Evolutionary conservation across 2,113 vertebrate genomes (phyloP).

Genomic region (Lates calcarifer): DNA sequence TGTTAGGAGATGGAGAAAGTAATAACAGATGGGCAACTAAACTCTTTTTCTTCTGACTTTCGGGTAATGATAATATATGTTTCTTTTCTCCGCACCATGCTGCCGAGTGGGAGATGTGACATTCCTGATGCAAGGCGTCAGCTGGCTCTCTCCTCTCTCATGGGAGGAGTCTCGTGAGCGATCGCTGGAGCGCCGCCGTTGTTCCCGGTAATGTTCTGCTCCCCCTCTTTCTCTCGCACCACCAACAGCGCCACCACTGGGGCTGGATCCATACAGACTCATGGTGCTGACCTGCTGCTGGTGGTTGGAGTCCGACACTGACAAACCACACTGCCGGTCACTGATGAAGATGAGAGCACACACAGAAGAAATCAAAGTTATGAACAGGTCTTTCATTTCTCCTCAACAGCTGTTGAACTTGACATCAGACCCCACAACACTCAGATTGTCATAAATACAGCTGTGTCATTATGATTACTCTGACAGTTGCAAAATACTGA

Average conservation of each 20-base stretch:
- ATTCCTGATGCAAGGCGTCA: conserved; percentile 98
- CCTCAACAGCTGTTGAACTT: neutral
- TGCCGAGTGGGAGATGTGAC: conserved; percentile 96
- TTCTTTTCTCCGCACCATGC: conserved; percentile 86
- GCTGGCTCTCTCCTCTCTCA: conserved; percentile 92
- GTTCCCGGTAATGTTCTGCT: conserved; percentile 88
- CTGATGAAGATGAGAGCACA: conserved; percentile 69
- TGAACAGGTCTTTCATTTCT: neutral
- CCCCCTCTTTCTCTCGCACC: conserved; percentile 66
- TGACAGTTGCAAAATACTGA: too few species aligned
- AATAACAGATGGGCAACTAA: neutral
- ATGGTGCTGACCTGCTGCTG: conserved; percentile 83
- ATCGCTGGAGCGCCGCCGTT: conserved; percentile 92
- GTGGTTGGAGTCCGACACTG: conserved; percentile 84
- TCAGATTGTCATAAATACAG: too few species aligned
- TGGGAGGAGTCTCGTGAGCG: conserved; percentile 97
- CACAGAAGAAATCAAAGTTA: conserved; percentile 5
- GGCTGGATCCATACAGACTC: conserved; percentile 81
- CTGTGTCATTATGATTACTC: neutral
- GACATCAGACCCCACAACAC: neutral
- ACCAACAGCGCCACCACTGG: conserved; percentile 63
- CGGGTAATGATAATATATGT: neutral
- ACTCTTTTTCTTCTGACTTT: neutral
- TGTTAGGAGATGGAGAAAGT: too few species aligned
- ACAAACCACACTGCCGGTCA: conserved; percentile 84